phyloP scores from a whole-genome alignment of 2,888 invertebrate species.

The Osedax frankpressi region DNA sequence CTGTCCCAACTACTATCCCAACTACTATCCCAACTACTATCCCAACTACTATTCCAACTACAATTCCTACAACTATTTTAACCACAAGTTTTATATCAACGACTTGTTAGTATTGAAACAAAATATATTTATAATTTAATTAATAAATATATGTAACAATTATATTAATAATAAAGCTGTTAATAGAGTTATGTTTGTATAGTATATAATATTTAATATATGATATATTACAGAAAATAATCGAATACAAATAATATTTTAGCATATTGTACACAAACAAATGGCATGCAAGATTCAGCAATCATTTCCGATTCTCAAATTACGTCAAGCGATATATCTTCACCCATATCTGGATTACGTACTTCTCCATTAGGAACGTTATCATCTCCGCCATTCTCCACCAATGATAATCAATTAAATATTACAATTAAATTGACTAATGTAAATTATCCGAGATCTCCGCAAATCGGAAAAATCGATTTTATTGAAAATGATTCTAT shows the following conservation, averaged over 20 bases:
- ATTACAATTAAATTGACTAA: slow-evolving; percentile 7
- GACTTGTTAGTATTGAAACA: no score
- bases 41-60: no score
- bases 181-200: no score
- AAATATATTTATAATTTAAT: no score
- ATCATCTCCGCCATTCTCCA: background rate
- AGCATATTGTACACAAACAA: background rate
- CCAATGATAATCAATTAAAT: background rate
- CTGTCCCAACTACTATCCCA: background rate
- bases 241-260: no score
- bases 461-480: slow-evolving; percentile 10
- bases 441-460: background rate
- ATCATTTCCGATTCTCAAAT: background rate
- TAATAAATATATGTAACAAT: no score
- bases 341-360: background rate
- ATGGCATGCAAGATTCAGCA: background rate
- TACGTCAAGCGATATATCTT: background rate
- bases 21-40: background rate
- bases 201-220: no score
- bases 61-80: no score
- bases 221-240: no score
- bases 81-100: no score
- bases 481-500: background rate
- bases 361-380: background rate
- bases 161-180: no score